phyloP scores from a whole-genome alignment of 2,113 vertebrate species.

The Ctenomys sociabilis region DNA sequence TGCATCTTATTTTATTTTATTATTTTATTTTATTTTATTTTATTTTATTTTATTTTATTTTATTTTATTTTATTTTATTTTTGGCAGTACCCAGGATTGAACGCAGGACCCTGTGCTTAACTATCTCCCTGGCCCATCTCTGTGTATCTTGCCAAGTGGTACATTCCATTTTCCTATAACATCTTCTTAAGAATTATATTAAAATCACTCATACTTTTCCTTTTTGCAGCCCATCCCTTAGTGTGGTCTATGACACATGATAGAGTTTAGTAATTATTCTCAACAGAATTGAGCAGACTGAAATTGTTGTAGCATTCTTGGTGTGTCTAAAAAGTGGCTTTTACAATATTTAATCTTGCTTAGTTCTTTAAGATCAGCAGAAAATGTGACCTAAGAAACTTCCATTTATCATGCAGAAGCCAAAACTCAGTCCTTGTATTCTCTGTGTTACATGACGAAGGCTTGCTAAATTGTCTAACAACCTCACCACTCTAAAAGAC shows the following conservation, averaged over 20 bases:
- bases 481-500: background rate
- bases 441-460: background rate
- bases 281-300: background rate
- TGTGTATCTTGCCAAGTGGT: background rate
- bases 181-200: background rate
- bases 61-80: too few species aligned
- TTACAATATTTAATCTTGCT: background rate
- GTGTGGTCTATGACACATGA: background rate
- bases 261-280: background rate
- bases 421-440: background rate
- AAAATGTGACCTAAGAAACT: background rate
- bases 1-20: background rate
- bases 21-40: too few species aligned
- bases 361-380: background rate
- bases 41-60: too few species aligned
- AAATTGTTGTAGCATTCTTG: background rate
- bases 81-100: too few species aligned
- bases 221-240: background rate
- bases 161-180: background rate
- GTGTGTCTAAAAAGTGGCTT: background rate
- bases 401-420: background rate
- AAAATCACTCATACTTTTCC: background rate
- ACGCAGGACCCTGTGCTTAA: too few species aligned
- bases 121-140: background rate
- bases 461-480: background rate